Evolutionary conservation across 1,140 invertebrate species (phyloP), one percentile per base, ranked within the genome.

Genomic region (Hypsibius dujardini): DNA sequence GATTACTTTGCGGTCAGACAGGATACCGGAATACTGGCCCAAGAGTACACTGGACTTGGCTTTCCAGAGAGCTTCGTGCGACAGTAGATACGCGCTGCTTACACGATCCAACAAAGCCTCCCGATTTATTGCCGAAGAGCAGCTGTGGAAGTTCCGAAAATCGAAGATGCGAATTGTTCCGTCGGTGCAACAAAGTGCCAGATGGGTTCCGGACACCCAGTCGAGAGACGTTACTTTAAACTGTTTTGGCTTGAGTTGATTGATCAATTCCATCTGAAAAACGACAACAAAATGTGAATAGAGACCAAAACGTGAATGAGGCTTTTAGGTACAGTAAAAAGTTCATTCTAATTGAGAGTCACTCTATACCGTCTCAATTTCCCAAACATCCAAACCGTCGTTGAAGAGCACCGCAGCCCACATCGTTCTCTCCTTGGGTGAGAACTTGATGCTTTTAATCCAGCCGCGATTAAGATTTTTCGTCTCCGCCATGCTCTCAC

Each of bases 391-490:
- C 42, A 85, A 78, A 1, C 84, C 84, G 77, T 86, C 84, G 75
- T 78, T 80, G 75, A 82, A 85, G 1, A 86, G 75, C 1, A 85
- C 79, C 42, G 85, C 76, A 56, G 85, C 79, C 75, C 84, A 85
- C 74, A 84, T 80, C 75, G 86, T 86, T 46, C 82, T 83, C 74
- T 84, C 78, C 14, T 85, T 85, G n/a, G 85, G 85, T 56, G 84
- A 84, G 81, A 86, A 86, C 45, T 81, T 74, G 28, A 86, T 80
- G 75, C 85, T 85, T 72, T 80, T 81, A 12, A 86, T 82, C 76
- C 79, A 80, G 1, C 84, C 83, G 70, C 82, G 74, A 71, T 80
- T 72, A 1, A 46, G 47, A 62, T 15, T 71, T 28, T 72, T 7
- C 46, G 70, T 45, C 0, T 70, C 62, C 70, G 7, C 15, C 45